Percentiles rank a stretch among this genome's conserved stretches.
Conservation (phyloP, 2,888 invertebrate genomes). For the Heliconius hortense region DNA sequence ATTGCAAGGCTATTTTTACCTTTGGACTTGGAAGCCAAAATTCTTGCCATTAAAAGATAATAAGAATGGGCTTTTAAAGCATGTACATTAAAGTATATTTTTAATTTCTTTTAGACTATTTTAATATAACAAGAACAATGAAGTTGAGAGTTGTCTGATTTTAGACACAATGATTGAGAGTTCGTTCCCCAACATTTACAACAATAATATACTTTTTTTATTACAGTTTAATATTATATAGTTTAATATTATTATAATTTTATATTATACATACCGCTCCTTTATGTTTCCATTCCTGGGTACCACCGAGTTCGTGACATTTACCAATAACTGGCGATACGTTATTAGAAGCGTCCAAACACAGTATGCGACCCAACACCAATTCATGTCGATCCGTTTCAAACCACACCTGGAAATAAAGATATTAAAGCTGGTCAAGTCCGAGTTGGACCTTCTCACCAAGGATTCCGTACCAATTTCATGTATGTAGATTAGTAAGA, state of each 20-base stretch:
- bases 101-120: too few species aligned
- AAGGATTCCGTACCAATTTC: not conserved
- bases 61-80: too few species aligned
- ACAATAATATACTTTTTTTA: too few species aligned
- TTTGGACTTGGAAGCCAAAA: too few species aligned
- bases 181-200: too few species aligned
- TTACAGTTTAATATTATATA: not conserved
- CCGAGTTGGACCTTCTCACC: not conserved
- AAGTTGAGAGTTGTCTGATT: too few species aligned
- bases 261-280: conserved; percentile 79
- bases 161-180: too few species aligned
- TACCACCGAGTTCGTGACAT: conserved; percentile 95
- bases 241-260: not conserved
- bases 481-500: not conserved
- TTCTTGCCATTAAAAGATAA: too few species aligned
- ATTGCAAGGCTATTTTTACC: too few species aligned
- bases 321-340: conserved; percentile 89
- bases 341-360: conserved; percentile 88
- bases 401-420: conserved; percentile 86
- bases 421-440: not conserved
- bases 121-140: too few species aligned
- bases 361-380: conserved; percentile 90
- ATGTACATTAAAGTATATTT: too few species aligned
- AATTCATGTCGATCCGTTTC: conserved; percentile 92
- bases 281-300: conserved; percentile 95